A percentile compares a stretch with the other conserved stretches of the same genome.
phyloP scores from a whole-genome alignment of 1,140 invertebrate species.

The Muscidifurax raptorellus region DNA sequence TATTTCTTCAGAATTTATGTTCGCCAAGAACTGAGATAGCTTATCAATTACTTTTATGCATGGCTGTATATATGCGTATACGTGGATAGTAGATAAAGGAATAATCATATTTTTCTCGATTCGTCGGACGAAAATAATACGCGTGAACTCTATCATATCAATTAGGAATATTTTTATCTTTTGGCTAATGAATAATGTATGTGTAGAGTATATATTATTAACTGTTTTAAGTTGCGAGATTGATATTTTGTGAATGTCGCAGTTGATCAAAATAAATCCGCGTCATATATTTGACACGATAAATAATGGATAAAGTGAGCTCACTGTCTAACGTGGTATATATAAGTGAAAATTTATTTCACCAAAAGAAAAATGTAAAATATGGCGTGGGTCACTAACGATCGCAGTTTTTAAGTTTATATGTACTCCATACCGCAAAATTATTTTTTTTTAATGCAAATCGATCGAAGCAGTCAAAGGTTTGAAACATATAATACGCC shows the following conservation, averaged over 20 bases:
- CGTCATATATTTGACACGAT: too few relatives aligned
- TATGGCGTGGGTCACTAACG: not conserved
- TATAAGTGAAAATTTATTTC: slow-evolving; percentile 16
- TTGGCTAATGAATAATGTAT: not conserved
- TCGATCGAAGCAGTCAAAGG: not conserved
- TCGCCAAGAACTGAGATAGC: not conserved
- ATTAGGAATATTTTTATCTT: not conserved
- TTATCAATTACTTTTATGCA: slow-evolving; percentile 5
- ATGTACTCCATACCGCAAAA: not conserved
- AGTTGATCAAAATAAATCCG: not conserved
- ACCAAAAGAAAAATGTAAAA: not conserved
- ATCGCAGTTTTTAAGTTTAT: slow-evolving; percentile 5
- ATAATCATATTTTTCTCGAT: not conserved
- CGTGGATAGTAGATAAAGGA: not conserved
- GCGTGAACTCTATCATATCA: not conserved
- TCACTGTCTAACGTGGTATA: not conserved
- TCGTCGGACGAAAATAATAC: not conserved
- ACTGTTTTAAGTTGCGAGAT: not conserved
- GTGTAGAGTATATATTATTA: not conserved
- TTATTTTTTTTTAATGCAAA: slow-evolving; percentile 23
- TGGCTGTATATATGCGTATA: not conserved
- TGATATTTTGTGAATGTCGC: not conserved
- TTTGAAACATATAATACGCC: slow-evolving; percentile 23
- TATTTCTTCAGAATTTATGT: slow-evolving; percentile 11
- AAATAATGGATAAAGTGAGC: not conserved